Percentiles rank a stretch among this genome's conserved stretches.
phyloP scores from a whole-genome alignment of 2,113 vertebrate species.

The Centropus unirufus region DNA sequence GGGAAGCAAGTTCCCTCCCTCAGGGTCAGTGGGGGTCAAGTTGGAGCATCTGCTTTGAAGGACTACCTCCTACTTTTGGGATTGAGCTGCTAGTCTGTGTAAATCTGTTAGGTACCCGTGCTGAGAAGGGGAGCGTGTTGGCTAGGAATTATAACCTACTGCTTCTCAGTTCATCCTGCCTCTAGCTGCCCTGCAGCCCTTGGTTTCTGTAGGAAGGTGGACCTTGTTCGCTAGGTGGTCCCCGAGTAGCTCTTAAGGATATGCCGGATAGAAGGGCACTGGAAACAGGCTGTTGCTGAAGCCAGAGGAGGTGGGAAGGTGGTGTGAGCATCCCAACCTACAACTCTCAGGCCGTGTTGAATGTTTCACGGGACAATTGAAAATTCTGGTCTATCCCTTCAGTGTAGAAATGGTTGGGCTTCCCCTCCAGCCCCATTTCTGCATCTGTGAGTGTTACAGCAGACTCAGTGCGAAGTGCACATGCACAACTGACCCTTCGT shows the following conservation, averaged over 20 bases:
- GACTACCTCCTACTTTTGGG: neutral
- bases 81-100: neutral
- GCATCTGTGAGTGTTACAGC: neutral
- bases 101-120: neutral
- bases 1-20: neutral
- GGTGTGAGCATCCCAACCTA: neutral
- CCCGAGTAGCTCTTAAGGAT: neutral
- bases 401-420: too few relatives aligned
- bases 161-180: neutral
- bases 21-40: neutral
- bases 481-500: accelerated
- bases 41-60: neutral
- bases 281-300: neutral
- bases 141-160: neutral
- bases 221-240: neutral
- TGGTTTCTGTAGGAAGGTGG: accelerated
- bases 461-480: neutral
- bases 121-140: neutral
- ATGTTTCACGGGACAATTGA: neutral
- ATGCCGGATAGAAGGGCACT: accelerated
- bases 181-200: neutral
- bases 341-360: neutral
- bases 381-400: neutral
- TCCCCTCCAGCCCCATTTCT: neutral
- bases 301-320: neutral